Base-by-base conservation (phyloP, 2,113 vertebrate species). In the Prionailurus viverrinus region DNA sequence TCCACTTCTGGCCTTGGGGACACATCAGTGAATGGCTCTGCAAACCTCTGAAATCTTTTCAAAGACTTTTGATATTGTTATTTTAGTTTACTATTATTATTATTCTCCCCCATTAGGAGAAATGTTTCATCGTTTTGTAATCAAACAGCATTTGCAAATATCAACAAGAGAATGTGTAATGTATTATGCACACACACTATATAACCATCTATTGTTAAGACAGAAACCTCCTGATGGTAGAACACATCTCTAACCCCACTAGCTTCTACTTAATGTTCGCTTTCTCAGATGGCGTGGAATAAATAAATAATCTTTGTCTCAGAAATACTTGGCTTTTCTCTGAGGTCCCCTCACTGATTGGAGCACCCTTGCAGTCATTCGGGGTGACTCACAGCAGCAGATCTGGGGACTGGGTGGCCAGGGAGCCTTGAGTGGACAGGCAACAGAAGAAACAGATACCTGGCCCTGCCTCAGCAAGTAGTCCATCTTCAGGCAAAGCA, bases 71-170 rank as follows among this genome's bases (percentile, higher is more conserved):
- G 65, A 66, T 89, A 53, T 27, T 86, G 19, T 96, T 61, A 76
- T 79, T 79, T 84, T 79, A 82, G 81, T 76, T 66, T 93, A 68
- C 48, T 86, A 68, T 55, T 86, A 68, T 53, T 95, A 63, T 61
- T 83, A 71, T 41, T 82, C n/a, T 90, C 18, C 18, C 53, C 69
- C 41, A 31, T 13, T 13, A 63, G 39, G 65, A 89, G 29, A 84
- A 93, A 78, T 1, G 48, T 73, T 82, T 93, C 73, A 79, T 82
- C n/a, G 41, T 92, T 91, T 82, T 87, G 66, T 93, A 94, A 91
- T 85, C 83, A 79, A 80, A 61, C 18, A 66, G 71, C 36, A 93
- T 89, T 66, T 92, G 36, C 33, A 86, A 89, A 93, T 79, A 80
- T 71, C 83, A 92, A 45, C 63, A 89, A 19, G 4, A 79, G 45